Base-by-base conservation (phyloP, 2,888 invertebrate species). In the Macaria notata region DNA sequence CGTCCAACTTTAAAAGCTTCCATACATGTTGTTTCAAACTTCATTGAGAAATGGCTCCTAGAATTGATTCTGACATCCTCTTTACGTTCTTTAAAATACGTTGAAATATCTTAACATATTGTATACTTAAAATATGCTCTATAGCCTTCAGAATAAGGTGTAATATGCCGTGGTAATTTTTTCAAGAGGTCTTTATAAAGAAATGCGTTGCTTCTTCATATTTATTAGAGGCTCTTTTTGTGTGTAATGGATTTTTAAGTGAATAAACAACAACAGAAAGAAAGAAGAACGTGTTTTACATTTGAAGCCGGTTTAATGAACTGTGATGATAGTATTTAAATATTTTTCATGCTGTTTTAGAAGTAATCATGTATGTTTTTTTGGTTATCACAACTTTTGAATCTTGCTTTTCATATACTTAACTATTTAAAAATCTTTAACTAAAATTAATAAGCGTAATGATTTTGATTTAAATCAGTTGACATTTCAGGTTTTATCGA, bases 201-300 rank as follows among this genome's bases (percentile, higher is more conserved):
- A 73, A 79, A 80, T 73, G 68, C 73, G 73, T 75, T 77, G 66
- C 76, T 77, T 79, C 76, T 78, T 82, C 78, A 83, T 84, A 84
- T 88, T 86, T 88, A 87, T 88, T 84, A 86, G 83, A 83, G 84
- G 83, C 75, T 84, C 77, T 86, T 85, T 87, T 84, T 84, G 76
- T 74, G 79, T 84, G 83, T 88, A 88, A 89, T 89, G 89, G 88
- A 83, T 86, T 88, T 88, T 88, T 88, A 88, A 88, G 86, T 87
- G 86, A 86, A 87, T 88, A 84, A 87, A 81, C 80, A 85, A 82
- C 76, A 78, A 76, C 72, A 79, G 70, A 72, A 76, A 63, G 72
- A 70, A 66, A 64, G 31, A 36, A 62, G 19, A 67, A 41, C 29
- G 69, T 64, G 44, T 54, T 70, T 72, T 55, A 49, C 64, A 67